Evolutionary conservation across 2,888 invertebrate species (phyloP), one percentile per base, ranked within the genome.

Genomic region (Epistrophella euchroma): DNA sequence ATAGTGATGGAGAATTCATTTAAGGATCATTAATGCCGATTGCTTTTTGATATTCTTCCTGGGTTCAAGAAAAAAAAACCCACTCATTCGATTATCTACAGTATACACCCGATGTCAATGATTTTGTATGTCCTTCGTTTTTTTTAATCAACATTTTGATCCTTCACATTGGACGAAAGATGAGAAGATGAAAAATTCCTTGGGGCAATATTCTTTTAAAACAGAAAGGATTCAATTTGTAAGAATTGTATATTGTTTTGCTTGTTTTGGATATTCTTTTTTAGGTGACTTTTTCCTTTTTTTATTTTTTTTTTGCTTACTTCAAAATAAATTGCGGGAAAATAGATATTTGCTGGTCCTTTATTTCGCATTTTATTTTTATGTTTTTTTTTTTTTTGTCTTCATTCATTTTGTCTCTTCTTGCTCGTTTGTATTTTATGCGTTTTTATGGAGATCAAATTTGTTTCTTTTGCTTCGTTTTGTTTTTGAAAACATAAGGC

Each of bases 221-320:
- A 82, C 70, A 77, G 78, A 78, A 82, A 82, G 77, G 86, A 86
- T 86, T 86, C 86, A 86, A 82, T 86, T 86, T 86, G 86, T 78
- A 56, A 60, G 58, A 77, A 78, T 82, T 73, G 72, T 79, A 50
- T 58, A 58, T 68, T 25, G 43, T 32, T 62, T 76, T 84, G 50
- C 45, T 66, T 52, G 55, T 52, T 52, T 22, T 64, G 70, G 70
- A 37, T 40, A 64, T 74, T 74, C 68, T n/a, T 77, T 79, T 68
- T 15, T 47, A 4, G 66, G 72, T 60, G 68, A 66, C 28, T 70
- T 47, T 58, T 52, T 7, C 52, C 22, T 56, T 32, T 5, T 56
- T 71, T 62, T 4, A 4, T 40, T 17, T 55, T 3, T 45, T 25
- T 66, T 19, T 32, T n/a, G 1, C 40, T n/a, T n/a, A 43, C 19